Evolutionary conservation across 2,797 vertebrate species (phyloP).

Genomic region (Enteromius treurensis): DNA sequence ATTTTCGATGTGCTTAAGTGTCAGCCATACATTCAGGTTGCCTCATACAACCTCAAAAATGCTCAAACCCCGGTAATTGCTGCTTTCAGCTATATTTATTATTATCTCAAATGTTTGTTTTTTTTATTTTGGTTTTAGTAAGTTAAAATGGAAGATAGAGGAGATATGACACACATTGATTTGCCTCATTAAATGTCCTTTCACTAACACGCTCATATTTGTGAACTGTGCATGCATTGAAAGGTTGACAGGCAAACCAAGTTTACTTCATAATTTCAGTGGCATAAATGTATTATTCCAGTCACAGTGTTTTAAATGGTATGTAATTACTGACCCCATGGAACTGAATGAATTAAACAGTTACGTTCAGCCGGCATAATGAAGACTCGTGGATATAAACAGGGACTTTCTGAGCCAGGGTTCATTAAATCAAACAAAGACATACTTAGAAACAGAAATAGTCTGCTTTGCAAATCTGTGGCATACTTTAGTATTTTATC

Average conservation of each 20-base stretch:
- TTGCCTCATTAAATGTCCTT: slow-evolving; percentile 28
- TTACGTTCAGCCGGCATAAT: slow-evolving; percentile 21
- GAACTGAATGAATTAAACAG: slow-evolving; percentile 27
- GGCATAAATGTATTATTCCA: slow-evolving; percentile 28
- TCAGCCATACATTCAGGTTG: too few relatives aligned
- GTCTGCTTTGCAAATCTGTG: not conserved
- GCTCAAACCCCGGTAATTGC: too few relatives aligned
- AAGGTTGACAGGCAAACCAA: not conserved
- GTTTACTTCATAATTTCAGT: not conserved
- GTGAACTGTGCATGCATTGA: slow-evolving; percentile 2
- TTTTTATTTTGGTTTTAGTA: not conserved
- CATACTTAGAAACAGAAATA: slow-evolving; percentile 15
- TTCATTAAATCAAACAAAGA: slow-evolving; percentile 32
- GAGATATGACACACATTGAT: not conserved
- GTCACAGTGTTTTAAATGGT: slow-evolving; percentile 25
- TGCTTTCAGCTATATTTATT: too few relatives aligned
- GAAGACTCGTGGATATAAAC: not conserved
- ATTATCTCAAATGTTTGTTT: too few relatives aligned
- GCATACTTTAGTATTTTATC: not conserved
- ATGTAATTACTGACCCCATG: slow-evolving; percentile 17
- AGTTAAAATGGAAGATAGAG: not conserved
- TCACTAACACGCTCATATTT: not conserved
- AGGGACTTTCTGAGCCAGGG: slow-evolving; percentile 15
- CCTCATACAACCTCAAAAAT: too few relatives aligned
- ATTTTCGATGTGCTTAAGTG: too few relatives aligned